Evolutionary conservation across 2,888 invertebrate genomes (phyloP).

Genomic region (Eristalis intricaria): DNA sequence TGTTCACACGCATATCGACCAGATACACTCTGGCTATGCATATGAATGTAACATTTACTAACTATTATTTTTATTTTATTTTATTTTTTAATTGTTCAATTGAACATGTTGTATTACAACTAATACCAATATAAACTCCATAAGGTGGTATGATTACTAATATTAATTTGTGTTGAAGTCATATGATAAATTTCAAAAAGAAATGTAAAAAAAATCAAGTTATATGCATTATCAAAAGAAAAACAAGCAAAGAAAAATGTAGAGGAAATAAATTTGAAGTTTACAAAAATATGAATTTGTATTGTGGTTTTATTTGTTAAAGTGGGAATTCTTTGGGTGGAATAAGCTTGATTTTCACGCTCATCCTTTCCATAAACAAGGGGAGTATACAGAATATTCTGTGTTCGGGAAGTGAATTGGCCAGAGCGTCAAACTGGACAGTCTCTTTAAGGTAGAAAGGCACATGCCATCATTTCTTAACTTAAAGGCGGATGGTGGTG

Average conservation of each 20-base stretch:
- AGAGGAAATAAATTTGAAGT: slow-evolving; percentile 65
- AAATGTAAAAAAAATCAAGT: slow-evolving; percentile 26
- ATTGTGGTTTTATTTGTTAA: neutral
- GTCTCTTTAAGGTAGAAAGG: too few species aligned
- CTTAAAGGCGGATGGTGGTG: too few species aligned
- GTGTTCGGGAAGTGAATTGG: too few species aligned
- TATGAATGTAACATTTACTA: slow-evolving; percentile 3
- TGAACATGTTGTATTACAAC: slow-evolving; percentile 48
- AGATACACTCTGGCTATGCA: neutral
- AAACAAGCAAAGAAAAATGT: slow-evolving; percentile 29
- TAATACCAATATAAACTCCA: slow-evolving; percentile 49
- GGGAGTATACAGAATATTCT: too few species aligned
- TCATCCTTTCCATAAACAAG: too few species aligned
- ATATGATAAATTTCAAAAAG: slow-evolving; percentile 31
- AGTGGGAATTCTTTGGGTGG: neutral
- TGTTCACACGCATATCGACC: neutral
- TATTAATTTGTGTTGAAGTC: slow-evolving; percentile 60
- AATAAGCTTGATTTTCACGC: neutral
- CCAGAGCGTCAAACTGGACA: too few species aligned
- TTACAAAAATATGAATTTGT: slow-evolving; percentile 37
- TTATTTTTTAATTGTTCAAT: slow-evolving; percentile 7
- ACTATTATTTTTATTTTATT: neutral
- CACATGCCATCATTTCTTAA: too few species aligned
- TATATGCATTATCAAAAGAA: slow-evolving; percentile 59
- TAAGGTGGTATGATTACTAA: slow-evolving; percentile 45